These are phyloP conservation scores for Sialis fuliginosa DNA, from an alignment of 2,888 invertebrate species.

Conservation along the genomic window DNA sequence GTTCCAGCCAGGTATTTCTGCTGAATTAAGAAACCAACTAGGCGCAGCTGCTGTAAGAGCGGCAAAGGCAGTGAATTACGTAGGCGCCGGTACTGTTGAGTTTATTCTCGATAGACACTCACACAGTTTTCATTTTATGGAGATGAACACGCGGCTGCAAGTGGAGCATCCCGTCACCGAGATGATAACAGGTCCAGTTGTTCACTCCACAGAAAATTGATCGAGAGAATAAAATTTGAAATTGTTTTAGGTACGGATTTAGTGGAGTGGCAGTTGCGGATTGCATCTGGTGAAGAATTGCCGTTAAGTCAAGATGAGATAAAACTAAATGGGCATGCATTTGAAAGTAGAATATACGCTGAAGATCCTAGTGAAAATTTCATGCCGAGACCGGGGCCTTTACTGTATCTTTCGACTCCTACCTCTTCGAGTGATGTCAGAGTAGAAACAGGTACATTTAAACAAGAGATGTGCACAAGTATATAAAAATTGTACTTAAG, in stretches of 20 bases:
- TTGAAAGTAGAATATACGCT: constrained; percentile 94
- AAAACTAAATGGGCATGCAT: constrained; percentile 65
- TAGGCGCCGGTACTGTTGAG: constrained; percentile 96
- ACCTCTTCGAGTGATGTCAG: constrained; percentile 43
- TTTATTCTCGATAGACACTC: constrained; percentile 81
- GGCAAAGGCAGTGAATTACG: constrained; percentile 88
- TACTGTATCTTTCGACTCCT: constrained; percentile 63
- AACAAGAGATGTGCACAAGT: neutral
- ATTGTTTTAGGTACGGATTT: constrained; percentile 54
- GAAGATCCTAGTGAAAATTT: constrained; percentile 74
- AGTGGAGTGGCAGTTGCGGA: constrained; percentile 92
- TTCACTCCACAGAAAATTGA: too few relatives aligned
- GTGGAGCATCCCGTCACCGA: constrained; percentile 96
- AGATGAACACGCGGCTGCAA: constrained; percentile 96
- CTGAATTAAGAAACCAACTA: constrained; percentile 52
- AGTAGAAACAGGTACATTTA: constrained; percentile 57
- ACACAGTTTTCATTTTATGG: constrained; percentile 95
- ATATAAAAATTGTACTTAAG: too few relatives aligned
- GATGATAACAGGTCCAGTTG: constrained; percentile 66
- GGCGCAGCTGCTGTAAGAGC: constrained; percentile 88
- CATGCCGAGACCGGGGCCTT: constrained; percentile 81
- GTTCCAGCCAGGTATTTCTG: constrained; percentile 63
- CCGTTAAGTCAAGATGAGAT: constrained; percentile 71
- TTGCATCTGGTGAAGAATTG: constrained; percentile 75
- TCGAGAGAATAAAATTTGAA: too few relatives aligned